phyloP scores from a whole-genome alignment of 2,797 vertebrate species.

The Artibeus lituratus region DNA sequence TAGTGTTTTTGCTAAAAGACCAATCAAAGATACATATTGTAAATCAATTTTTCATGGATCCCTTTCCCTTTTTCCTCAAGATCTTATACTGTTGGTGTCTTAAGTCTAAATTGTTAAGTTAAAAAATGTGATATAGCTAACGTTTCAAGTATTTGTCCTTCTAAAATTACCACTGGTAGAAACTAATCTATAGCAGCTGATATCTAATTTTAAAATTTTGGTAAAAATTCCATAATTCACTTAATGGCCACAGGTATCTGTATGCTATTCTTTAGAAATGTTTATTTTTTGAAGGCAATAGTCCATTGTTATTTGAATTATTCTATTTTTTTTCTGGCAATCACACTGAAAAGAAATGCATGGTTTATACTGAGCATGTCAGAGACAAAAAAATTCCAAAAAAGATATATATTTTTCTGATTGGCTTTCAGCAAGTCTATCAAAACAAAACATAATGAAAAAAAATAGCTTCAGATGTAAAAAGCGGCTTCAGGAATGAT shows the following conservation, averaged over 20 bases:
- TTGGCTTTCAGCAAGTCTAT: slow-evolving; percentile 93
- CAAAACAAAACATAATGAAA: slow-evolving; percentile 81
- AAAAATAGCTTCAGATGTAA: slow-evolving; percentile 82
- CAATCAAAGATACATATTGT: slow-evolving; percentile 81
- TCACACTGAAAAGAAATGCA: slow-evolving; percentile 81
- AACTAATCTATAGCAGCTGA: slow-evolving; percentile 64
- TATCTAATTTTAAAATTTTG: slow-evolving; percentile 68
- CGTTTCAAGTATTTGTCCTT: slow-evolving; percentile 66
- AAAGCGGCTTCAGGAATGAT: slow-evolving; percentile 86
- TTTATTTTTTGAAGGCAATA: slow-evolving; percentile 73
- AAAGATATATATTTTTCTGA: slow-evolving; percentile 83
- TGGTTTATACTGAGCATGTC: slow-evolving; percentile 78
- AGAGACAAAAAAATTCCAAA: slow-evolving; percentile 77
- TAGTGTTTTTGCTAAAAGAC: slow-evolving; percentile 91
- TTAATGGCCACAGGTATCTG: slow-evolving; percentile 56
- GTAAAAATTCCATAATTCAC: slow-evolving; percentile 47
- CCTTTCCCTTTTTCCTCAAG: slow-evolving; percentile 69
- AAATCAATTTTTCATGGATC: slow-evolving; percentile 67
- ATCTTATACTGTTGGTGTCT: slow-evolving; percentile 52
- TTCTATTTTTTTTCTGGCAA: slow-evolving; percentile 76
- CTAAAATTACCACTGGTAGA: slow-evolving; percentile 54
- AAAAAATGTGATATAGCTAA: slow-evolving; percentile 58
- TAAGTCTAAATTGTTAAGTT: slow-evolving; percentile 35
- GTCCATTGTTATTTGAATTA: slow-evolving; percentile 73
- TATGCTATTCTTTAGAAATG: slow-evolving; percentile 57